phyloP scores from a whole-genome alignment of 2,797 vertebrate genomes.

The Hemibagrus guttatus region DNA sequence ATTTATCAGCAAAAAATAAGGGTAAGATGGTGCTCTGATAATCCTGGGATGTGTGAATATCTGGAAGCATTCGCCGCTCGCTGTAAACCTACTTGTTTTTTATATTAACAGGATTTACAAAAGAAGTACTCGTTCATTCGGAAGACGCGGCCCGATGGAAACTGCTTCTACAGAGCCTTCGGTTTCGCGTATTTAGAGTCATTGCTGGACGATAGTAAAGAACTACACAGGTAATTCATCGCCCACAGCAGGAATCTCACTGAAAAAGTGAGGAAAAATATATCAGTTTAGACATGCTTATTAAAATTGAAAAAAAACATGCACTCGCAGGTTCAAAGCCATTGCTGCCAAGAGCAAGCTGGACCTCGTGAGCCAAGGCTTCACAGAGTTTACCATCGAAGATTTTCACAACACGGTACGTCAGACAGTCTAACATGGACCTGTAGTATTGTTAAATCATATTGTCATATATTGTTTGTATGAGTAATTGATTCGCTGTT shows the following conservation, averaged over 20 bases:
- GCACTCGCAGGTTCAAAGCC: conserved; percentile 85
- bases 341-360: conserved; percentile 89
- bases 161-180: conserved; percentile 93
- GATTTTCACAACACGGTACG: conserved; percentile 92
- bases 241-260: not conserved
- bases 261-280: not conserved
- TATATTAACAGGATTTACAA: conserved; percentile 78
- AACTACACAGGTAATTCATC: conserved; percentile 79
- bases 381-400: conserved; percentile 94
- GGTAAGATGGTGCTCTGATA: conserved; percentile 57
- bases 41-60: not conserved
- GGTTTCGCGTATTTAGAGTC: conserved; percentile 90
- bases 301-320: not conserved
- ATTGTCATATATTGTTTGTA: not conserved
- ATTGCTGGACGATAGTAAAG: conserved; percentile 86
- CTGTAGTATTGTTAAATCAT: not conserved
- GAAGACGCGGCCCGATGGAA: conserved; percentile 91
- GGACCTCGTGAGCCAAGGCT: conserved; percentile 88
- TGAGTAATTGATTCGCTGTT: not conserved
- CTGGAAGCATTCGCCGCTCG: not conserved
- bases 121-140: conserved; percentile 90
- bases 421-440: not conserved
- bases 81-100: not conserved
- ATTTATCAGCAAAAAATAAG: conserved; percentile 95
- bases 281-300: no score